Evolutionary conservation across 2,888 invertebrate species (phyloP), one percentile per base, ranked within the genome.

Genomic region (Linyphia triangularis): DNA sequence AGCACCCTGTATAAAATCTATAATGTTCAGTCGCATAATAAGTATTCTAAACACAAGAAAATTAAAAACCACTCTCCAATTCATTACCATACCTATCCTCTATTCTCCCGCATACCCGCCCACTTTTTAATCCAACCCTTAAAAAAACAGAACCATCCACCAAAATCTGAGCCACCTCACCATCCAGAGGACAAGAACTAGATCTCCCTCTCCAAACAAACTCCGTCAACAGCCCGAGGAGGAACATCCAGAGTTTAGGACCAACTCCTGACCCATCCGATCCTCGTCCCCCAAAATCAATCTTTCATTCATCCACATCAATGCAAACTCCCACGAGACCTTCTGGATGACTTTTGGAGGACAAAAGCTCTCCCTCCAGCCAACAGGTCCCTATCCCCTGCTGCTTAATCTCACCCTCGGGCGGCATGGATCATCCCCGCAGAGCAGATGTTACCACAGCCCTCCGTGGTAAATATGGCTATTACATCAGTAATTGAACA

Each of bases 401-500:
- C 72, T 73, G 40, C 67, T 84, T 86, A 86, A 86, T 86, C 86
- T 86, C 81, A 81, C 86, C 86, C 86, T 79, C 65, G 86, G 86
- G 86, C 65, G 79, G 51, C 70, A 78, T 79, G 85, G 79, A 85
- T 85, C 77, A 85, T 78, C 81, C 59, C 72, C 86, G 81, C 81
- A 81, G 73, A 81, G 81, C 86, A 81, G 86, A 81, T 81, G 86
- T 73, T 81, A 72, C 72, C 40, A 51, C 24, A 72, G 70, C 70
- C 51, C 59, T 22, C 67, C 85, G 75, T 78, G 85, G 85, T 85
- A 85, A 85, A 85, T 85, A 85, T 85, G 78, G 85, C 85, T 85
- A 85, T 85, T 85, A 85, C 85, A 85, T 85, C 85, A 85, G 85
- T 85, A 85, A 85, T 85, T 85, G 73, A 81, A 81, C 86, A 86